Conservation (phyloP, 2,113 vertebrate species). For the Columba janthina region DNA sequence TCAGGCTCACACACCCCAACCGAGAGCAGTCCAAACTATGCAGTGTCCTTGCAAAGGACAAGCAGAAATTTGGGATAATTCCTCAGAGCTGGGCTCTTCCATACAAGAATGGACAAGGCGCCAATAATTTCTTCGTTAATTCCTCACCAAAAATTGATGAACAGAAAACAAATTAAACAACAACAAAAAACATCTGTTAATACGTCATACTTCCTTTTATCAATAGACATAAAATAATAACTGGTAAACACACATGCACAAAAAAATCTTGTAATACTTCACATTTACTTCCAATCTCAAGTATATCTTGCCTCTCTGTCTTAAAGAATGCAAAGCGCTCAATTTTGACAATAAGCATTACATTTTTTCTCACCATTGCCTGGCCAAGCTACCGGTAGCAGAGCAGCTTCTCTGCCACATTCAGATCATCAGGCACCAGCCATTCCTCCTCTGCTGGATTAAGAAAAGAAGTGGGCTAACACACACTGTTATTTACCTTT, state of each 20-base stretch:
- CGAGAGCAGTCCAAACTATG: neutral
- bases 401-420: neutral
- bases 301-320: neutral
- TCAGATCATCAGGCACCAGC: neutral
- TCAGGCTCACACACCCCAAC: neutral
- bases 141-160: neutral
- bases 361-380: neutral
- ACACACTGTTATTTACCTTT: neutral
- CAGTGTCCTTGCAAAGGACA: neutral
- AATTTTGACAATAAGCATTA: accelerated
- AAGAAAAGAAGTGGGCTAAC: neutral
- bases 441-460: neutral
- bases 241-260: neutral
- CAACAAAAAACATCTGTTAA: neutral
- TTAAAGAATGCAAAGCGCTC: neutral
- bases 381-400: neutral
- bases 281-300: neutral
- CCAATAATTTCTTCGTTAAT: neutral
- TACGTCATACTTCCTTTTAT: neutral
- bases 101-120: neutral
- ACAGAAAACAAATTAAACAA: neutral
- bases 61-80: neutral
- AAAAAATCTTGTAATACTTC: neutral
- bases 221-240: neutral
- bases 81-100: neutral